These are phyloP conservation scores for Oncorhynchus nerka DNA, from an alignment of 2,113 vertebrate species.

Conservation along the genomic window DNA sequence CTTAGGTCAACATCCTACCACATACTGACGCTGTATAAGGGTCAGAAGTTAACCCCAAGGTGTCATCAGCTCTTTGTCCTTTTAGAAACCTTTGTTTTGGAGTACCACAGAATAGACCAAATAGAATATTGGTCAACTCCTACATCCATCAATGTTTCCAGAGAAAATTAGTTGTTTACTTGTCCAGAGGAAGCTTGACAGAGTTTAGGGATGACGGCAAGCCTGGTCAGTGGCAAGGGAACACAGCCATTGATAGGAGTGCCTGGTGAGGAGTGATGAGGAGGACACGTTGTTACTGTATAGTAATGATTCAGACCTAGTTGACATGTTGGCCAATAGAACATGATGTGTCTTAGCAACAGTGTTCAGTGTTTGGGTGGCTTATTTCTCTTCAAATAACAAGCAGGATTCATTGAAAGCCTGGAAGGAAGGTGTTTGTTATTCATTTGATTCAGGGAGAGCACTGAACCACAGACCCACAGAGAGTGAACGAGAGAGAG, in stretches of 20 bases:
- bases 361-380: neutral
- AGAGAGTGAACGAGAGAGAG: neutral
- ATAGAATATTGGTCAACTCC: neutral
- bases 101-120: neutral
- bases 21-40: neutral
- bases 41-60: neutral
- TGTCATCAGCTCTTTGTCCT: neutral
- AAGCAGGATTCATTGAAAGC: neutral
- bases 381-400: neutral
- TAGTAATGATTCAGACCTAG: neutral
- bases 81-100: neutral
- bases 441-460: constrained; percentile 20
- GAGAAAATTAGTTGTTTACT: neutral
- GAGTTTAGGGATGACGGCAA: neutral
- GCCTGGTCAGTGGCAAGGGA: neutral
- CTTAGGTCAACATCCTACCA: neutral
- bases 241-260: neutral
- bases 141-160: constrained; percentile 3
- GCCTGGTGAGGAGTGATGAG: neutral
- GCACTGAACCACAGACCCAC: constrained; percentile 20
- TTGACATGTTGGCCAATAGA: constrained; percentile 31
- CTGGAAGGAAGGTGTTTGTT: neutral
- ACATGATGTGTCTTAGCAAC: constrained; percentile 4
- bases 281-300: neutral
- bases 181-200: neutral